Conservation (phyloP, 92 coral and sea anemone species). For the Muricea muricata region DNA sequence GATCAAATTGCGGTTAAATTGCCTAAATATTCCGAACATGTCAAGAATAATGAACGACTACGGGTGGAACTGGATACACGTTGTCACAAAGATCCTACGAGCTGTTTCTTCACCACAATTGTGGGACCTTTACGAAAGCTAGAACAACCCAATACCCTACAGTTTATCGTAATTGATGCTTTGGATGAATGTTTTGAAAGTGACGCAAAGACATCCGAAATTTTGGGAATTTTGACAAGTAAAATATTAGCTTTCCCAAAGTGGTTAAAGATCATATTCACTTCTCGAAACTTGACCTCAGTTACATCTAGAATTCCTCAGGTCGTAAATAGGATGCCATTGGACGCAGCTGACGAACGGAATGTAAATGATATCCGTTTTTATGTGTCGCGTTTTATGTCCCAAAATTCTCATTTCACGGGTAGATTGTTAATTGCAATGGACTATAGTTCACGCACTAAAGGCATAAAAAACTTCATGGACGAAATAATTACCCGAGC, state of each 20-base stretch:
- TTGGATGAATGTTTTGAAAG: constrained; percentile 74
- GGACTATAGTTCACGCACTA: neutral
- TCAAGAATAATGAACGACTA: no score
- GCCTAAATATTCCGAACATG: no score
- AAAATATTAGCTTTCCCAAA: no score
- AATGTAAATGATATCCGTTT: constrained; percentile 70
- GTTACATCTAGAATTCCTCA: no score
- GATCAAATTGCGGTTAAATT: no score
- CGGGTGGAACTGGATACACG: no score
- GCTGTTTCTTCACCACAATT: no score
- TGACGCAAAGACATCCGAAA: constrained; percentile 30
- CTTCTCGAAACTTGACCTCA: no score
- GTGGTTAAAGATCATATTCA: no score
- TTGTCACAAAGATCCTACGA: no score
- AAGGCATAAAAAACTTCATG: neutral
- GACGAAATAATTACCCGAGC: no score
- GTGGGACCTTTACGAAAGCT: constrained; percentile 71
- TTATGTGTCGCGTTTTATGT: constrained; percentile 16
- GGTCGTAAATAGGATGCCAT: constrained; percentile 2
- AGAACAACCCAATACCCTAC: neutral
- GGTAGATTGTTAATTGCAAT: constrained; percentile 15
- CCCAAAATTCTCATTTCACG: constrained; percentile 10
- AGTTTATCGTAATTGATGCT: constrained; percentile 73
- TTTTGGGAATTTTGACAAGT: constrained; percentile 56
- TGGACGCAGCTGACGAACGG: constrained; percentile 58